These are phyloP conservation scores for Cricetomys ansorgei DNA, from an alignment of 2,113 vertebrate species.

Conservation along the genomic window DNA sequence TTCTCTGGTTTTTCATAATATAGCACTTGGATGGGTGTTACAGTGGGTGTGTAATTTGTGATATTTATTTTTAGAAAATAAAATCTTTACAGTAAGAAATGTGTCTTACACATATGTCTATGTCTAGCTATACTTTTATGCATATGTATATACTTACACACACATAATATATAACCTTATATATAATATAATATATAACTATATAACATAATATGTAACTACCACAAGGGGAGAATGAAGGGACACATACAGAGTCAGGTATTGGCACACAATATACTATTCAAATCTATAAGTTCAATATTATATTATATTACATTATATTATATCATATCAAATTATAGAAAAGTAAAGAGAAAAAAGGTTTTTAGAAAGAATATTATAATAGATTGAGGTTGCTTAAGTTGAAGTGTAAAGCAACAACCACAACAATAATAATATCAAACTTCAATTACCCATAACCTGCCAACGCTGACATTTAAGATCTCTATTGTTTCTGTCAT, in stretches of 20 bases:
- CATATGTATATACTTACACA: neutral
- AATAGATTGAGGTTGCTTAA: neutral
- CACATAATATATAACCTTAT: neutral
- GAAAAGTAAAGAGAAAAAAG: neutral
- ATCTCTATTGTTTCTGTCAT: neutral
- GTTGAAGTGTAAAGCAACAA: neutral
- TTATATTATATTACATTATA: neutral
- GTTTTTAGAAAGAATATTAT: conserved; percentile 9
- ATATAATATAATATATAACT: too few species aligned
- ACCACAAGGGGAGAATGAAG: neutral
- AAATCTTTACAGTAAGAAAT: neutral
- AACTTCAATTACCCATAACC: neutral
- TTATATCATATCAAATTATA: neutral
- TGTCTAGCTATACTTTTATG: neutral
- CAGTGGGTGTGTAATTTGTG: fast-evolving
- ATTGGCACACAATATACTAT: neutral
- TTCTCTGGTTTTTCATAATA: neutral
- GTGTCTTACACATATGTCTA: neutral
- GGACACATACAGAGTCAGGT: neutral
- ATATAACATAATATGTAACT: too few species aligned
- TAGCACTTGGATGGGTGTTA: neutral
- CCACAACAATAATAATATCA: neutral
- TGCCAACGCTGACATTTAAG: neutral
- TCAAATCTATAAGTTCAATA: neutral
- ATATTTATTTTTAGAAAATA: too few species aligned